Conservation (phyloP, 2,797 vertebrate species). For the Falco concolor region DNA sequence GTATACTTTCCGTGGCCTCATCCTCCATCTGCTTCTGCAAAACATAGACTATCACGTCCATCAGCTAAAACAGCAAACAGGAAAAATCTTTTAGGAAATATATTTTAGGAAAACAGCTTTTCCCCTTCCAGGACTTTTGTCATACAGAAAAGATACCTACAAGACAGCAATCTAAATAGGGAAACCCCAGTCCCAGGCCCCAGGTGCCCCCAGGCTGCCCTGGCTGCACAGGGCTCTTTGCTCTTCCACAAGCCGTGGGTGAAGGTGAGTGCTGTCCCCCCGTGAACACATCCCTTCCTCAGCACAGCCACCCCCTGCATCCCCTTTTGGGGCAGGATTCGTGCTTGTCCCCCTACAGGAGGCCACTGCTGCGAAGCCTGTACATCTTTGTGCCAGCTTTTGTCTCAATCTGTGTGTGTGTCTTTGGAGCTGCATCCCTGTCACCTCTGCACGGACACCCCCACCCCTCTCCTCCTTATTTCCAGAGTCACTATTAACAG, state of each 20-base stretch:
- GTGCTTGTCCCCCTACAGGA: background rate
- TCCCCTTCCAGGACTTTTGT: background rate
- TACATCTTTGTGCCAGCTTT: background rate
- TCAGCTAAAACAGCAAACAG: conserved; percentile 6
- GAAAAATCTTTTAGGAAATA: background rate
- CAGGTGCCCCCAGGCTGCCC: background rate
- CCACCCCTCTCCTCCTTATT: background rate
- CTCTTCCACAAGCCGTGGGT: rapidly evolving
- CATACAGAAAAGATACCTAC: background rate
- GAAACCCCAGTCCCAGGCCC: background rate
- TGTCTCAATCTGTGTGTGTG: rapidly evolving
- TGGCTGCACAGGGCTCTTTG: background rate
- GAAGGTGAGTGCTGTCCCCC: background rate
- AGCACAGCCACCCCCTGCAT: background rate
- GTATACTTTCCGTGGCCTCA: background rate
- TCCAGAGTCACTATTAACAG: background rate
- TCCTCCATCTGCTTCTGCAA: background rate
- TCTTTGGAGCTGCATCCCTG: background rate
- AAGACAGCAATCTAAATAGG: background rate
- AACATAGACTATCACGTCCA: background rate
- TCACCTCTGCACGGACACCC: background rate
- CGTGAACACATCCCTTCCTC: background rate
- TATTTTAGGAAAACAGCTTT: background rate
- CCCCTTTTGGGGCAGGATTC: background rate
- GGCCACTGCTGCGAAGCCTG: background rate